Conservation (phyloP, 2,797 vertebrate species). For the Morelia viridis region DNA sequence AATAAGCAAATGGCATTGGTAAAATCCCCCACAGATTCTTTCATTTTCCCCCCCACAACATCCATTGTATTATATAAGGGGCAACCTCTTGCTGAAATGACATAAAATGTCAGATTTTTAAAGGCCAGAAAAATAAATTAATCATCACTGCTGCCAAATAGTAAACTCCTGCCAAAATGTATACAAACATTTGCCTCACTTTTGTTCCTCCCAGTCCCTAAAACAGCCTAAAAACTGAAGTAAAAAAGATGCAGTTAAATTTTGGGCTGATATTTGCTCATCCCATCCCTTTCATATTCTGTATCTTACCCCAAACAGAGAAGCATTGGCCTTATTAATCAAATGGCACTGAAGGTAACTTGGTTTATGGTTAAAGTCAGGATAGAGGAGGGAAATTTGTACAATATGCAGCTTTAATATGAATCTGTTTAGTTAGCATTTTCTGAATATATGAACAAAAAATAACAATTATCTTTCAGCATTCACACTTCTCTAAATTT, state of each 20-base stretch:
- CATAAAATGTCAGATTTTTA: no score
- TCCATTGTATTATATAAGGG: no score
- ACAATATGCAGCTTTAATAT: neutral
- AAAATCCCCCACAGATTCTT: no score
- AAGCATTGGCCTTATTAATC: neutral
- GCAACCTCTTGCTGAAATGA: no score
- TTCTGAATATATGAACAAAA: neutral
- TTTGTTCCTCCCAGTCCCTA: neutral
- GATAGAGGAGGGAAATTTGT: neutral
- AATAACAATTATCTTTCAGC: neutral
- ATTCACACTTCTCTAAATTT: neutral
- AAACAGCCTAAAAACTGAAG: neutral
- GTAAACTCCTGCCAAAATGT: neutral
- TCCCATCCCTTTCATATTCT: neutral
- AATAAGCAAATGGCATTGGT: no score
- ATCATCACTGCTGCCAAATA: no score
- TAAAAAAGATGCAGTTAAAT: neutral
- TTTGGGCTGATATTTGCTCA: neutral
- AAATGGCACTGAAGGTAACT: neutral
- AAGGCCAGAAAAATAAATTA: no score
- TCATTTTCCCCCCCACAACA: no score
- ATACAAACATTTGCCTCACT: neutral
- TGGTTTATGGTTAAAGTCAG: neutral
- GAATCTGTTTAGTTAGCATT: neutral
- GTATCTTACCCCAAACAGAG: constrained; percentile 2